phyloP scores from a whole-genome alignment of 2,113 vertebrate genomes.

The Rhipidura dahli region DNA sequence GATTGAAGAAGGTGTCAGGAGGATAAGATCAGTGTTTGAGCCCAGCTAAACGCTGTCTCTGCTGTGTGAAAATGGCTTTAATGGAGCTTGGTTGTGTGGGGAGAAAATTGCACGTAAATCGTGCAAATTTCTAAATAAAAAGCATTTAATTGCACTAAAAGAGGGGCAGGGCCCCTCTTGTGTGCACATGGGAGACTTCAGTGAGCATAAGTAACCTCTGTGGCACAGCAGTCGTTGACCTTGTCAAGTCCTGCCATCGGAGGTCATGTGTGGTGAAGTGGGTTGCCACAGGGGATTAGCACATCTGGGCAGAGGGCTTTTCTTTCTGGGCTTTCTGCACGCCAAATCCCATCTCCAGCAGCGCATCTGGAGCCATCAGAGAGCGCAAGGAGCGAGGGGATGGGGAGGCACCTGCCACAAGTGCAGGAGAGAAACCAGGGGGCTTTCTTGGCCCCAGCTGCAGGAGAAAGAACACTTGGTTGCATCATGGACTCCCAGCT shows the following conservation, averaged over 20 bases:
- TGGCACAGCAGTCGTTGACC: conserved; percentile 43
- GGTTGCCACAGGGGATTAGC: conserved; percentile 52
- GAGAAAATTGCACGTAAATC: not conserved
- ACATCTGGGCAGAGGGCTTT: conserved; percentile 52
- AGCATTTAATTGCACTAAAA: conserved; percentile 26
- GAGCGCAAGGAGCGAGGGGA: not conserved
- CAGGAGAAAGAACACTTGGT: not conserved
- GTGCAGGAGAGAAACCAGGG: not conserved
- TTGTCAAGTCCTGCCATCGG: conserved; percentile 26
- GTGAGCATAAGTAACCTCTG: conserved; percentile 4
- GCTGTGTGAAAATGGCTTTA: not conserved
- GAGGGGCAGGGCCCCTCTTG: not conserved
- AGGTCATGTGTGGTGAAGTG: conserved; percentile 37
- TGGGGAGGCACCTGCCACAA: not conserved
- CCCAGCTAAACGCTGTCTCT: not conserved
- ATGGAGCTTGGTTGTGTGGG: not conserved
- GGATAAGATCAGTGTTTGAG: conserved; percentile 11
- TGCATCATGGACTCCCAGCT: not conserved
- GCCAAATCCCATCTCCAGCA: conserved; percentile 7
- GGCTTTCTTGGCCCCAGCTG: not conserved
- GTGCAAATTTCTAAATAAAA: conserved; percentile 45
- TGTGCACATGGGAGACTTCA: not conserved
- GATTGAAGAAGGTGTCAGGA: conserved; percentile 11
- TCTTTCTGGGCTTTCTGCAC: not conserved
- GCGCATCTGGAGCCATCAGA: not conserved